Evolutionary conservation across 2,797 vertebrate genomes (phyloP), one percentile per base, ranked within the genome.

Genomic region (Pangasius djambal): DNA sequence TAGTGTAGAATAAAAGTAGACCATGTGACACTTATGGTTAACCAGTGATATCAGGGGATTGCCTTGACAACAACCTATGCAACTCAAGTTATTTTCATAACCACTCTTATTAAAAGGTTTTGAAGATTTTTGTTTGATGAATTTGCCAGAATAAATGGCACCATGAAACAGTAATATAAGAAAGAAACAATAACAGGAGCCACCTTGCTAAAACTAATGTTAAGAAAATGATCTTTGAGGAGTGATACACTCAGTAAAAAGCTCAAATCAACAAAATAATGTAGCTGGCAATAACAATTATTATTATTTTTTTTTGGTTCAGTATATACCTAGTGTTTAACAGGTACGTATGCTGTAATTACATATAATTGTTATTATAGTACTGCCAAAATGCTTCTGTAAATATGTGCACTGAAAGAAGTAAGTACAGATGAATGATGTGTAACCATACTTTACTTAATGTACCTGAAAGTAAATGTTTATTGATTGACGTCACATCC

Each of bases 231-330:
- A 40, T 52, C 9, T 84, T 50, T 52, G 28, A 34, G 83, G 63
- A 13, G 10, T 70, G 63, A 67, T 31, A 12, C n/a, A 10, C 9
- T 81, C 83, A 31, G 61, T 31, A n/a, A 28, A 83, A 37, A 48
- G 81, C 81, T 83, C 81, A 83, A 31, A 50, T 9, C 83, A 84
- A 84, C 40, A 48, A 44, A 44, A 44, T 48, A 67, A 67, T 84
- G 28, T 50, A 52, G 44, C 63, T 85, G 83, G 18, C 44, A 69
- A 25, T 52, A 67, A 83, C 40, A 15, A 84, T 67, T 31, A 84
- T 50, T 48, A 15, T n/a, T 65, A 15, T 25, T 81, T 61, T 81
- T 61, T 44, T 48, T 20, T 28, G 34, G 18, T 85, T 69, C 63
- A 70, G 65, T n/a, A 34, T 22, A 44, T 50, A 85, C 63, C 83